Evolutionary conservation across 2,888 invertebrate genomes (phyloP).

Genomic region (Emmelina monodactyla): DNA sequence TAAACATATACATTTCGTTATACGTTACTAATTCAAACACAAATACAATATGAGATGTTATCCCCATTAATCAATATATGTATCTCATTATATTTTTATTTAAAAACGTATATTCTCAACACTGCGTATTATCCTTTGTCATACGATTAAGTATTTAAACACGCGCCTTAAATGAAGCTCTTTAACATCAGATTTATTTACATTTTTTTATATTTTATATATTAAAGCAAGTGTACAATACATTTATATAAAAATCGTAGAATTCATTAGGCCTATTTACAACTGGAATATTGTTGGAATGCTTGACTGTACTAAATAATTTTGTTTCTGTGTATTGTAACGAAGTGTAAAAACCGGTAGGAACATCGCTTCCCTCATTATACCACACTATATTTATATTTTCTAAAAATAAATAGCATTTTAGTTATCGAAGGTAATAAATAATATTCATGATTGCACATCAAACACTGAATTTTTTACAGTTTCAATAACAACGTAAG

Average conservation of each 20-base stretch:
- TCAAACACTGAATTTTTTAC: conserved; percentile 49
- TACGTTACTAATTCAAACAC: conserved; percentile 63
- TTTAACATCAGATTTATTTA: conserved; percentile 49
- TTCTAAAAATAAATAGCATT: conserved; percentile 52
- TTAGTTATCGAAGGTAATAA: conserved; percentile 52
- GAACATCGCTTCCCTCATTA: conserved; percentile 52
- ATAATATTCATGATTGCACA: conserved; percentile 59
- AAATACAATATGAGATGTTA: conserved; percentile 66
- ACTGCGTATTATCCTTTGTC: conserved; percentile 40
- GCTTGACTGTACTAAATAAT: conserved; percentile 51
- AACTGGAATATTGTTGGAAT: conserved; percentile 64
- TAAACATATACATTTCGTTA: conserved; percentile 67
- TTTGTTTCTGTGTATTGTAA: conserved; percentile 40
- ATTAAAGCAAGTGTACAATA: conserved; percentile 50
- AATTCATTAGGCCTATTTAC: conserved; percentile 63
- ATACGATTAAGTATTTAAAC: conserved; percentile 38
- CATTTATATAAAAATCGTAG: conserved; percentile 34
- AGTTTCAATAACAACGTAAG: conserved; percentile 35
- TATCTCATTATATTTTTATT: conserved; percentile 47
- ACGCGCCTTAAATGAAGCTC: conserved; percentile 42
- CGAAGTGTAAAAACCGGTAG: conserved; percentile 47
- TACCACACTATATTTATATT: conserved; percentile 41
- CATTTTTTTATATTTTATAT: conserved; percentile 48
- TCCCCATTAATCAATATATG: conserved; percentile 49
- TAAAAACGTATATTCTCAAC: conserved; percentile 47